A percentile compares a stretch with the other conserved stretches of the same genome.
phyloP scores from a whole-genome alignment of 2,888 invertebrate species.

The Argyresthia goedartella region DNA sequence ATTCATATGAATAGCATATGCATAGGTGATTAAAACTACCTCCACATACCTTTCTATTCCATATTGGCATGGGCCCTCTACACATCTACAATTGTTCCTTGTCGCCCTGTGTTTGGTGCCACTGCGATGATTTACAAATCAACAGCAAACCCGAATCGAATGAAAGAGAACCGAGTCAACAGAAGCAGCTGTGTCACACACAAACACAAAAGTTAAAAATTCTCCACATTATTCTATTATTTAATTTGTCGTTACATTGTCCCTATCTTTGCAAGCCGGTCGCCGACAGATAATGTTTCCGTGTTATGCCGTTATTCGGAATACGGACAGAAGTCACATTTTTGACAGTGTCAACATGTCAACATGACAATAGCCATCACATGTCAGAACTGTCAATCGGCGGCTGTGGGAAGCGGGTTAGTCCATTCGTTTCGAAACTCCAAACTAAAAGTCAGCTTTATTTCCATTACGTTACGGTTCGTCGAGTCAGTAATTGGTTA shows the following conservation, averaged over 20 bases:
- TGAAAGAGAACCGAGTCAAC: background rate
- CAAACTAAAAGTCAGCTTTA: background rate
- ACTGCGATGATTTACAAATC: conserved; percentile 10
- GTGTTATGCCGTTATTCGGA: conserved; percentile 30
- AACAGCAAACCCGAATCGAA: background rate
- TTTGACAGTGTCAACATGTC: conserved; percentile 67
- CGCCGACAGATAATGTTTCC: conserved; percentile 5
- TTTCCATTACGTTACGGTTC: background rate
- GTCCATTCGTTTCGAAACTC: background rate
- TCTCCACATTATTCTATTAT: conserved; percentile 56
- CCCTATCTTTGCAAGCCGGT: conserved; percentile 14
- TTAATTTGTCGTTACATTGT: conserved; percentile 67
- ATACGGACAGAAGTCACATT: conserved; percentile 61
- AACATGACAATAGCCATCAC: conserved; percentile 61
- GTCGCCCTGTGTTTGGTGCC: background rate
- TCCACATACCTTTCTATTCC: no score
- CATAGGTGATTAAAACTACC: no score
- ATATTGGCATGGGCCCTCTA: no score
- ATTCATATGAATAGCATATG: no score
- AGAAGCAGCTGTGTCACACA: conserved; percentile 37
- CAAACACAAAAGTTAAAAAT: conserved; percentile 15
- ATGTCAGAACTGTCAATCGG: conserved; percentile 60
- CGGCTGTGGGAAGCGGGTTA: conserved; percentile 53
- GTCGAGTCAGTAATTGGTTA: background rate
- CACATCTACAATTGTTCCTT: no score